Evolutionary conservation across 2,888 invertebrate species (phyloP), one percentile per base, ranked within the genome.

Genomic region (Catocala sponsa): DNA sequence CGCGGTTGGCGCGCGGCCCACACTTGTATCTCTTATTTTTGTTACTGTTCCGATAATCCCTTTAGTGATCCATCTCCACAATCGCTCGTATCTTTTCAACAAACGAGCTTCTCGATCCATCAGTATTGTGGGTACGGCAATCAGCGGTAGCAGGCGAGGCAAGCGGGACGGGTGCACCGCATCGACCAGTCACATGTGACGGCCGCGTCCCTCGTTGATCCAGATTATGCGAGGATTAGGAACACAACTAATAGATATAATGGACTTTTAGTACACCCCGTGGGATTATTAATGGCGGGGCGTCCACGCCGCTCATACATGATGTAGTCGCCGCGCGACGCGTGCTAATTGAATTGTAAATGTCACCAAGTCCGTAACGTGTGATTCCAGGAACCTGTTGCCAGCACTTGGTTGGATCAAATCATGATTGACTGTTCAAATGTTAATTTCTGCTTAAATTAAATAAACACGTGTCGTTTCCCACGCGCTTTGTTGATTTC

Each of bases 261-360:
- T 70, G 42, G 46, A 43, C 38, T 55, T 47, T 41, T 15, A 53
- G 44, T 52, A 55, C 43, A 48, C 49, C 59, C 12, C 10, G 10
- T 54, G 51, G 66, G 32, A 54, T 33, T 48, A 32, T 2, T 12
- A 54, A 41, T 4, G 33, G 42, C 25, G 35, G 35, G 9, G 35
- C 7, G 35, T 38, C 7, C 12, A 41, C 43, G 32, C 2, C 12
- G 38, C 47, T 59, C 72, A 65, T 65, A 48, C 44, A 63, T 48
- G 47, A 71, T 63, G 57, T 41, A 64, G 41, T 4, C 11, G 35
- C 11, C 43, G 12, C 43, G 5, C 49, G 12, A 6, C 35, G 35
- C 35, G 35, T 0, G 35, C 9, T 79, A 75, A 81, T 79, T 80
- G 73, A 78, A 78, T 76, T 71, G 71, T 76, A 73, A 77, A 74